Conservation (phyloP, 2,113 vertebrate genomes). For the Coreoperca whiteheadi region DNA sequence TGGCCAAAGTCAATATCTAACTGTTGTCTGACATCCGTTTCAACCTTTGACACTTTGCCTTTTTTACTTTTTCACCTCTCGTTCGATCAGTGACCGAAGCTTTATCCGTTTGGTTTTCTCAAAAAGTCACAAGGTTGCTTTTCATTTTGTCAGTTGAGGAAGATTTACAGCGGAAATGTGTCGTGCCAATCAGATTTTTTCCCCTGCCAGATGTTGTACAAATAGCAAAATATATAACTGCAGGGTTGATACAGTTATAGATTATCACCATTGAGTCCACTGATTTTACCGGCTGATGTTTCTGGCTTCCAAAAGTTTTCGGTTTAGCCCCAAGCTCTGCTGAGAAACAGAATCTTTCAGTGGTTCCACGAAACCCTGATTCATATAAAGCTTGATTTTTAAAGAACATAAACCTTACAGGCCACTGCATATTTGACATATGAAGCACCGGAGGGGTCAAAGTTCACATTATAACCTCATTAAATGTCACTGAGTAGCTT, state of each 20-base stretch:
- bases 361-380: not conserved
- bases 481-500: not conserved
- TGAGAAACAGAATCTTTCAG: too few species aligned
- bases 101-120: not conserved
- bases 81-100: not conserved
- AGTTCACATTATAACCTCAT: not conserved
- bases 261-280: not conserved
- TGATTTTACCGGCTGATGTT: not conserved
- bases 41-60: conserved; percentile 50
- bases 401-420: not conserved
- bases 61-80: conserved; percentile 33
- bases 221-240: not conserved
- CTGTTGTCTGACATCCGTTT: conserved; percentile 16
- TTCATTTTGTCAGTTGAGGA: not conserved
- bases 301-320: not conserved
- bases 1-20: conserved; percentile 3
- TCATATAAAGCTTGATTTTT: not conserved
- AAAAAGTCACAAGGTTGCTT: not conserved
- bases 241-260: not conserved
- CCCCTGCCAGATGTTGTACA: too few species aligned
- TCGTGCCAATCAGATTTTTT: not conserved
- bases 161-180: not conserved
- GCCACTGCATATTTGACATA: too few species aligned
- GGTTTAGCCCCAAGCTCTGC: not conserved
- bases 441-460: not conserved